Conservation (phyloP, 2,113 vertebrate species). For the Irena cyanogastra region DNA sequence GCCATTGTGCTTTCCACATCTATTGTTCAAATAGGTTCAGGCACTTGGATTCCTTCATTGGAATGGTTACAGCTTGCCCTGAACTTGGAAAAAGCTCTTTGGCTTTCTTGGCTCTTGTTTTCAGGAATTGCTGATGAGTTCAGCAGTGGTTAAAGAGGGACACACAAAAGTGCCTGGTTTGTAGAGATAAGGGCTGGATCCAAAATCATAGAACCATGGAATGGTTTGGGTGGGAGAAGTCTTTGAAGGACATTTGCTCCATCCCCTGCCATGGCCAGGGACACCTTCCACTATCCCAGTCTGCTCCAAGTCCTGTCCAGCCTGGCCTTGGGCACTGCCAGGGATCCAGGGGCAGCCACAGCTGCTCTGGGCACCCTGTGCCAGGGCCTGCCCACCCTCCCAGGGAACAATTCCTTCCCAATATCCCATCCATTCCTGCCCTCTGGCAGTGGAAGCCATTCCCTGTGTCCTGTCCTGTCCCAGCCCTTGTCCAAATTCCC, state of each 20-base stretch:
- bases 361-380: background rate
- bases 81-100: background rate
- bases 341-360: background rate
- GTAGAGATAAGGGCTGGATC: background rate
- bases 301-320: background rate
- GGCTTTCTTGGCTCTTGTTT: background rate
- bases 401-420: background rate
- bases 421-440: fast-evolving
- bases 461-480: background rate
- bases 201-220: background rate
- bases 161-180: background rate
- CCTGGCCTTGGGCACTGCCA: background rate
- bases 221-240: background rate
- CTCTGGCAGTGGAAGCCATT: background rate
- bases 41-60: background rate
- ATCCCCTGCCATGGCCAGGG: too few relatives aligned
- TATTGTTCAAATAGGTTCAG: background rate
- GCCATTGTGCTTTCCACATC: background rate
- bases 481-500: fast-evolving
- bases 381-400: background rate
- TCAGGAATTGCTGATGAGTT: background rate
- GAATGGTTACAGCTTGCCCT: background rate
- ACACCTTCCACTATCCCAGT: background rate
- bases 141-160: background rate
- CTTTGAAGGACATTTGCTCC: background rate